A percentile compares a stretch with the other conserved stretches of the same genome.
Evolutionary conservation across 2,797 vertebrate species (phyloP).

Genomic region (Tokudaia muenninki): DNA sequence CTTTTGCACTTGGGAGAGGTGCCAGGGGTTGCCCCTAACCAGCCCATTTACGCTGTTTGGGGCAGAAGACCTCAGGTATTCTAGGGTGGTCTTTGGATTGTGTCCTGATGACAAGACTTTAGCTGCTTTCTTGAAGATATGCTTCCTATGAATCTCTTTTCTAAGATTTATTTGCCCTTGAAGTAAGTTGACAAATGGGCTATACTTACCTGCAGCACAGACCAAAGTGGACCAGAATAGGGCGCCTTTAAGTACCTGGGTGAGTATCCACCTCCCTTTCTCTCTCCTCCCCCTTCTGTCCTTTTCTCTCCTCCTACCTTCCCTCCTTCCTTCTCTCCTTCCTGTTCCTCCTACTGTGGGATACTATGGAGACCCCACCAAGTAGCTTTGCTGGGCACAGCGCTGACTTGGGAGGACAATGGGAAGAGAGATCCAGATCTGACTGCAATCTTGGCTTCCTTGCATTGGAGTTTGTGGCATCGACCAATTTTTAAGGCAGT

Average conservation of each 20-base stretch:
- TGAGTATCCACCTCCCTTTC: neutral
- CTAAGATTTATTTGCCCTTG: neutral
- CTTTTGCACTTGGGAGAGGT: neutral
- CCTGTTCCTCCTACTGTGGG: neutral
- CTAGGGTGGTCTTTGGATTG: too few species aligned
- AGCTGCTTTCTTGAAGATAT: neutral
- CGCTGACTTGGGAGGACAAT: rapidly evolving
- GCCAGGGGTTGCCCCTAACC: neutral
- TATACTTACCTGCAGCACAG: neutral
- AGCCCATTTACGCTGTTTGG: neutral
- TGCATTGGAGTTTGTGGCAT: neutral
- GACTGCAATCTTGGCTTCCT: neutral
- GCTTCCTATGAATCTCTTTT: neutral
- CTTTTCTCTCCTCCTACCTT: neutral
- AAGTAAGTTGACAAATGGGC: neutral
- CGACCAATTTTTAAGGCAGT: neutral
- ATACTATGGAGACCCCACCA: neutral
- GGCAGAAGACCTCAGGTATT: neutral
- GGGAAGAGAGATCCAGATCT: neutral
- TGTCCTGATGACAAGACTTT: neutral
- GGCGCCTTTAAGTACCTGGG: neutral
- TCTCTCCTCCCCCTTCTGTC: neutral
- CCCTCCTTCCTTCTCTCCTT: neutral
- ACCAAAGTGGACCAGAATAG: neutral
- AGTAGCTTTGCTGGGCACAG: neutral